Evolutionary conservation across 92 coral and sea anemone species (phyloP), one percentile per base, ranked within the genome.

Genomic region (Virgularia gustaviana): DNA sequence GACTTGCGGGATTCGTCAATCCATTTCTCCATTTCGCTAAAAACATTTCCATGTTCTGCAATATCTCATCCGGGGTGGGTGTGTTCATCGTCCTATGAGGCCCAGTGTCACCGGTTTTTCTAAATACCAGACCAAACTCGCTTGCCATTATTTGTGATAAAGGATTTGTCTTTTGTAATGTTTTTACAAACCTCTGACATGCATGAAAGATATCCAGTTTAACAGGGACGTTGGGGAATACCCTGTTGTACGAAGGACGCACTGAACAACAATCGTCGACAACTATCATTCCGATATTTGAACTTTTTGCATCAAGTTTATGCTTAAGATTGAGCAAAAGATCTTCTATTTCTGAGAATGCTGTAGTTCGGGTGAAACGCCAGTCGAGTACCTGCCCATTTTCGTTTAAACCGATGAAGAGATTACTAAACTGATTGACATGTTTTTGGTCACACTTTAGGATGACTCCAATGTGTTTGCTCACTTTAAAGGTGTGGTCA

Each of bases 401-500:
- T 57, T 85, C 86, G 52, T 85, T 85, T 9, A 77, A 9, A 4
- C 83, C 81, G 53, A 84, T 73, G 39, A 72, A 88, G 9, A 84
- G 10, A 66, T 84, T 88, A 56, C 77, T 72, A 58, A 88, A 83
- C 70, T 88, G 94, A 28, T 57, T 73, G 0, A 88, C 80, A 55
- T 77, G 76, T 31, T 15, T 43, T 22, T 54, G 42, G 36, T 88
- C 94, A 3, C 28, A 16, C 2, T 35, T 47, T 22, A 84, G 58
- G 11, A 62, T 39, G 10, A 71, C 79, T 24, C 88, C 86, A 18
- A 84, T 81, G 49, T 80, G 78, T 57, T 85, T 85, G 63, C 90
- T 81, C 0, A 81, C 83, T 76, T 77, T 85, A 62, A 81, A 85
- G 27, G 90, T 81, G 82, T 85, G 90, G 55, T 85, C 90, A 68